A percentile compares a stretch with the other conserved stretches of the same genome.
These are phyloP conservation scores for Gobius niger DNA, from an alignment of 2,113 vertebrate genomes.

Conservation along the genomic window DNA sequence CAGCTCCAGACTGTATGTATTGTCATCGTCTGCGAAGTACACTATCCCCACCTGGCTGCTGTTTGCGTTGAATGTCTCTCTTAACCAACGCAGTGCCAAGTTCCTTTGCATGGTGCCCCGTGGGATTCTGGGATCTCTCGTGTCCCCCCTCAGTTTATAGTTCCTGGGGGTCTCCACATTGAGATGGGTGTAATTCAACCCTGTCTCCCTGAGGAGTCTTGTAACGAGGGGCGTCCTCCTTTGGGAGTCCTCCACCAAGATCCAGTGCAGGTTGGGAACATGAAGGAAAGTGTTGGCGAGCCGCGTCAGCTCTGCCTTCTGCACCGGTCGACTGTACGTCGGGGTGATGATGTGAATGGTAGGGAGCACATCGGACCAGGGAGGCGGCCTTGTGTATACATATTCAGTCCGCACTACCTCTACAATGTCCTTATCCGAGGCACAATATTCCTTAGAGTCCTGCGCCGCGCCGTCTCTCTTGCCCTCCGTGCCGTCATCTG, in stretches of 20 bases:
- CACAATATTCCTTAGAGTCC: slow-evolving; percentile 95
- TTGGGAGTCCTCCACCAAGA: slow-evolving; percentile 96
- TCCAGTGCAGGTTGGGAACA: slow-evolving; percentile 97
- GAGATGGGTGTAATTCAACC: slow-evolving; percentile 98
- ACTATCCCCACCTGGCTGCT: slow-evolving; percentile 90
- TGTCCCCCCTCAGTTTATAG: slow-evolving; percentile 93
- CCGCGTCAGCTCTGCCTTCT: slow-evolving; percentile 96
- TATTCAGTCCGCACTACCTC: slow-evolving; percentile 99
- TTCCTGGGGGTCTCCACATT: slow-evolving; percentile 97
- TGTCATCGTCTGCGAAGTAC: slow-evolving; percentile 96
- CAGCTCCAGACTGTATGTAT: slow-evolving; percentile 98
- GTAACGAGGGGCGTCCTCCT: slow-evolving; percentile 88
- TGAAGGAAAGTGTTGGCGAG: slow-evolving; percentile 95
- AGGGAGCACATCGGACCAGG: slow-evolving; percentile 94
- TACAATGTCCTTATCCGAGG: slow-evolving; percentile 95
- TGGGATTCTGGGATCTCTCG: slow-evolving; percentile 91
- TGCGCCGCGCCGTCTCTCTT: slow-evolving; percentile 79
- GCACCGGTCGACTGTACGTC: slow-evolving; percentile 94
- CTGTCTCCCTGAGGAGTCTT: slow-evolving; percentile 87
- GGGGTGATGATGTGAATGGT: slow-evolving; percentile 97
- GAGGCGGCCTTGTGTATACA: slow-evolving; percentile 93
- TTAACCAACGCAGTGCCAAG: slow-evolving; percentile 91
- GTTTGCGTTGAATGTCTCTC: slow-evolving; percentile 92
- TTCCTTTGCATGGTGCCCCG: slow-evolving; percentile 98
- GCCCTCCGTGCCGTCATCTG: slow-evolving; percentile 89